Conservation (phyloP, 2,113 vertebrate species). For the Pipa parva region DNA sequence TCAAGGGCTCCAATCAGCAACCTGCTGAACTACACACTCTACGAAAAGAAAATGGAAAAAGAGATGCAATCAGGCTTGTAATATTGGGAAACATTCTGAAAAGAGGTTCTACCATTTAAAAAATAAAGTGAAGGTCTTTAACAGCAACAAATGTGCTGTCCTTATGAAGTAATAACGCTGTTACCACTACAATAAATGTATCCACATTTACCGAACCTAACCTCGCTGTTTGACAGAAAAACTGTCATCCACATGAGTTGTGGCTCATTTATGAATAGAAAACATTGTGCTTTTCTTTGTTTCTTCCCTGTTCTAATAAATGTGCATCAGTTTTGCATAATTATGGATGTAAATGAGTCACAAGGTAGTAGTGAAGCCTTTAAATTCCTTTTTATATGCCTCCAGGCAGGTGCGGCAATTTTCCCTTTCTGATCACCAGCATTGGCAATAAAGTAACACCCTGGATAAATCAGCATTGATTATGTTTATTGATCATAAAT, state of each 20-base stretch:
- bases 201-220: not conserved
- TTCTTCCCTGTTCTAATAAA: too few relatives aligned
- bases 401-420: too few relatives aligned
- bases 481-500: too few relatives aligned
- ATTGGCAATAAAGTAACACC: too few relatives aligned
- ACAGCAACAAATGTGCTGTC: constrained; percentile 6
- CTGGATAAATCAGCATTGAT: too few relatives aligned
- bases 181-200: constrained; percentile 11
- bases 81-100: constrained; percentile 28
- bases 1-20: constrained; percentile 36
- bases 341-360: too few relatives aligned
- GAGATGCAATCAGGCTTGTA: constrained; percentile 33
- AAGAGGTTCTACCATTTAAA: constrained; percentile 15
- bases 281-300: not conserved
- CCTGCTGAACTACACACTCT: constrained; percentile 13
- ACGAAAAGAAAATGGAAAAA: constrained; percentile 35
- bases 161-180: constrained; percentile 9
- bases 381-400: too few relatives aligned
- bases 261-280: not conserved
- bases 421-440: too few relatives aligned
- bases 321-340: too few relatives aligned
- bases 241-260: too few relatives aligned
- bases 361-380: too few relatives aligned
- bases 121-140: constrained; percentile 31
- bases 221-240: not conserved